Evolutionary conservation across 2,797 vertebrate genomes (phyloP).

Genomic region (Chlorospingus flavigularis): DNA sequence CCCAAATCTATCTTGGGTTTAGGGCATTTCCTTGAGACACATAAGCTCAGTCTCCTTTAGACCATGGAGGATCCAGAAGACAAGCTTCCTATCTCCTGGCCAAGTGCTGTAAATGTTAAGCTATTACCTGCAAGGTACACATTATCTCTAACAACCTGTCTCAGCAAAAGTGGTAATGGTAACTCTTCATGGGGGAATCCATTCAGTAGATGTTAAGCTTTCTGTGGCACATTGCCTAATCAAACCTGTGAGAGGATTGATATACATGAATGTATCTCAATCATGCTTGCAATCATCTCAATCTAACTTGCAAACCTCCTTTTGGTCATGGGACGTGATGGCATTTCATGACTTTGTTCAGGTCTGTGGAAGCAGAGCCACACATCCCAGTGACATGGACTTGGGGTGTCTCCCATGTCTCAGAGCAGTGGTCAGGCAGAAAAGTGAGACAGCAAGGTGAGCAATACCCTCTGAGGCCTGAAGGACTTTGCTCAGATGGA

Average conservation of each 20-base stretch:
- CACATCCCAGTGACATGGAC: accelerated
- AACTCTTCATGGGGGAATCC: no score
- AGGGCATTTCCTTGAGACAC: background rate
- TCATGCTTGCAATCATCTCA: no score
- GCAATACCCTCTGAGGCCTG: background rate
- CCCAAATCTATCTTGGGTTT: background rate
- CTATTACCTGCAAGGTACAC: background rate
- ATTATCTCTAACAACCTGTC: background rate
- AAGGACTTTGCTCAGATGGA: background rate
- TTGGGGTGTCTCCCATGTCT: background rate
- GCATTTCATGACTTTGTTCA: background rate
- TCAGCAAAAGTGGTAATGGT: background rate
- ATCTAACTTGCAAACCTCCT: background rate
- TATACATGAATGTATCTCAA: background rate
- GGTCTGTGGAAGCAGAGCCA: background rate
- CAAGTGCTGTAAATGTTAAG: background rate
- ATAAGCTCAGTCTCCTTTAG: background rate
- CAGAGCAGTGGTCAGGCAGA: background rate
- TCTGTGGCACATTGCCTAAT: background rate
- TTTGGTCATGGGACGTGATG: background rate
- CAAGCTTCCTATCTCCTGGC: background rate
- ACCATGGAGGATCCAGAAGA: background rate
- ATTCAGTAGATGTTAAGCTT: background rate
- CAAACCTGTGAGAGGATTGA: background rate
- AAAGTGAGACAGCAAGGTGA: accelerated